Conservation (phyloP, 2,888 invertebrate species). For the Trichacis sp. region DNA sequence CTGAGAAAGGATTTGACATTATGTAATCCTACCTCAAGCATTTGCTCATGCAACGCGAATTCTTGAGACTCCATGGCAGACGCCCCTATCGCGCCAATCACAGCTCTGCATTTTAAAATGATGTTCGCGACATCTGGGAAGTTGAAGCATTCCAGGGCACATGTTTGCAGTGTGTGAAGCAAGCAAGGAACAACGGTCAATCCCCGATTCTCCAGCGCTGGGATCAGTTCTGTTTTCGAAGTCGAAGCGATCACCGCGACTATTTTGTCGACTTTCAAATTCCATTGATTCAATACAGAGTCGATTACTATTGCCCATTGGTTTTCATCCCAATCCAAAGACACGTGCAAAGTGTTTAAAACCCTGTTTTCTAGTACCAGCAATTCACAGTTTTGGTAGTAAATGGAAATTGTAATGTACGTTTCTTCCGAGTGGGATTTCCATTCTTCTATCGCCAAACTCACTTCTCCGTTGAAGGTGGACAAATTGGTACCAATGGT, state of each 20-base stretch:
- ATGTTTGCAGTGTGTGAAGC: conserved; percentile 67
- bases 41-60: conserved; percentile 66
- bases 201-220: conserved; percentile 60
- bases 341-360: conserved; percentile 67
- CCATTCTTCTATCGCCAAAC: conserved; percentile 70
- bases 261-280: conserved; percentile 64
- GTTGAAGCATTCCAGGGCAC: conserved; percentile 67
- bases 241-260: conserved; percentile 68
- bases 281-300: conserved; percentile 67
- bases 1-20: too few relatives aligned
- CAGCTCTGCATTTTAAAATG: conserved; percentile 65
- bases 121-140: conserved; percentile 62
- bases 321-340: conserved; percentile 61
- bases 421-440: conserved; percentile 62
- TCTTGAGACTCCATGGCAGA: conserved; percentile 60
- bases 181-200: conserved; percentile 69
- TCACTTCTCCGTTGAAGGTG: conserved; percentile 59
- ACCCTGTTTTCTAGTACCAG: conserved; percentile 66
- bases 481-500: conserved; percentile 59
- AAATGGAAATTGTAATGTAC: conserved; percentile 68
- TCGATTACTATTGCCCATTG: conserved; percentile 67
- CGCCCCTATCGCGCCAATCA: conserved; percentile 64
- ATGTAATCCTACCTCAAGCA: conserved; percentile 52
- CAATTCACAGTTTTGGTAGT: conserved; percentile 66
- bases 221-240: conserved; percentile 56